Base-by-base conservation (phyloP, 2,888 invertebrate species). In the Prosopocoilus inquinatus region DNA sequence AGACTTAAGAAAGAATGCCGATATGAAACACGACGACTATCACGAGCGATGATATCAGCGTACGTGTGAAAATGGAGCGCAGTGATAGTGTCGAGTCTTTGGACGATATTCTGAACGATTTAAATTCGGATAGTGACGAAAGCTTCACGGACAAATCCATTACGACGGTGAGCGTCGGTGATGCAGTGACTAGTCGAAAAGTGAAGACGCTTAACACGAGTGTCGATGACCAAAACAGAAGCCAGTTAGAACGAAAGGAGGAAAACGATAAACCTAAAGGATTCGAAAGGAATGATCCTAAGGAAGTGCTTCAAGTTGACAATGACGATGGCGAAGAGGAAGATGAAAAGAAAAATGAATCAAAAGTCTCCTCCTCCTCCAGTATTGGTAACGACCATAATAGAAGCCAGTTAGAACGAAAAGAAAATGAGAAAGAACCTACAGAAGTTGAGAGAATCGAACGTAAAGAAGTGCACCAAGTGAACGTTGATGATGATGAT, bases 41-140 rank as follows among this genome's bases (percentile, higher is more conserved):
- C 20, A 28, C 20, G 20, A 28, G 20, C 20, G 20, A 28, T 28
- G 20, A 28, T 28, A 28, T 28, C 20, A 28, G 20, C 20, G 20
- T 28, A 7, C 7, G 3, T 5, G 15, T 50, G 13, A 55, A 36
- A 3, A 57, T 57, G 51, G 52, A 50, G 20, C 47, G 50, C 34
- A 51, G 50, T 36, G 57, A 54, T 8, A 64, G 64, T 49, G 47
- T 58, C 2, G 64, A 63, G 38, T 66, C 66, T 12, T 48, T 66
- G 11, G 50, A 59, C 34, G 64, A 65, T 47, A 61, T 66, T 44
- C 57, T 66, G 38, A 65, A 66, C 47, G 53, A 60, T 51, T 53
- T 66, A 41, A 51, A 60, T 45, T 58, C 59, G 8, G 63, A 52
- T 20, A 56, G 52, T n/a, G 52, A 52, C n/a, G 56, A 56, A 9